phyloP scores from a whole-genome alignment of 2,113 vertebrate species.

The Pomatostomus ruficeps region DNA sequence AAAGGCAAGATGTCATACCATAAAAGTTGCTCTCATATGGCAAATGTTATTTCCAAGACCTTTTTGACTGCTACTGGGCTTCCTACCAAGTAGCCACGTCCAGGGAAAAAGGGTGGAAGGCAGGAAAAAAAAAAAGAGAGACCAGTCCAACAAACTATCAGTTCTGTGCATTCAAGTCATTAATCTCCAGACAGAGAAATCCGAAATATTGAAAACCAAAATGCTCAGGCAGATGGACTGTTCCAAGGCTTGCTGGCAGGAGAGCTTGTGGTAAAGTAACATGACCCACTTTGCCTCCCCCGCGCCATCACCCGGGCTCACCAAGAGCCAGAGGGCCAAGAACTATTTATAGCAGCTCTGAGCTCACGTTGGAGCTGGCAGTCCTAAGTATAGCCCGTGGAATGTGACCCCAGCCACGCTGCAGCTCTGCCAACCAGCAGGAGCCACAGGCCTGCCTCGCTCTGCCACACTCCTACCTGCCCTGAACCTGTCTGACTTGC shows the following conservation, averaged over 20 bases:
- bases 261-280: slow-evolving; percentile 29
- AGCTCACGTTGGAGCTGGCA: slow-evolving; percentile 58
- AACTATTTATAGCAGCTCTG: slow-evolving; percentile 53
- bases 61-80: background rate
- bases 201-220: background rate
- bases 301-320: background rate
- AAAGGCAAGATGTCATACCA: background rate
- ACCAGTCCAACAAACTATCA: background rate
- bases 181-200: background rate
- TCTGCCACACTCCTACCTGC: background rate
- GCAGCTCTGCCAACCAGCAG: background rate
- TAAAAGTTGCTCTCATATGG: background rate
- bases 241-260: background rate
- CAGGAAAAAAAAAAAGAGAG: background rate
- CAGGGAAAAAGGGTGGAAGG: background rate
- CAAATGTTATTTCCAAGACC: background rate
- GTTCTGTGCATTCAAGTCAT: background rate
- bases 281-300: slow-evolving; percentile 4
- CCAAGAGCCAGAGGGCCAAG: slow-evolving; percentile 11
- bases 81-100: background rate
- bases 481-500: background rate
- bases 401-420: slow-evolving; percentile 34
- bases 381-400: slow-evolving; percentile 65
- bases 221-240: background rate
- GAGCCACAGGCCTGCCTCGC: background rate